Conservation (phyloP, 1,140 invertebrate genomes). For the Hestina assimilis region DNA sequence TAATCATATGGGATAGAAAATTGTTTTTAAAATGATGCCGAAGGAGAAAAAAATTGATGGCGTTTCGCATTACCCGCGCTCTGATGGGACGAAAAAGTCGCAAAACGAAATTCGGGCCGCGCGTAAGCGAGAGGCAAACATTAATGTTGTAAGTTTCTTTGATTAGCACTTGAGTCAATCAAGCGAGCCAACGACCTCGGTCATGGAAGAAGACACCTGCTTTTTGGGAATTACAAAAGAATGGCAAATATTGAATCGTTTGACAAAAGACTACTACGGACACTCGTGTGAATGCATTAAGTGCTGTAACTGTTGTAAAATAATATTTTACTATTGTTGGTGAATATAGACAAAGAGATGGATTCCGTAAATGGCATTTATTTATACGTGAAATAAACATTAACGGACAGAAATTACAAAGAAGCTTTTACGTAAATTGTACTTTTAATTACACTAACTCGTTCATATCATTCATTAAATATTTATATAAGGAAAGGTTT, state of each 20-base stretch:
- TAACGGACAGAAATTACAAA: too few species aligned
- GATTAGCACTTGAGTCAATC: conserved; percentile 46
- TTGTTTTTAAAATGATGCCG: conserved; percentile 68
- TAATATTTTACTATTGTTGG: too few species aligned
- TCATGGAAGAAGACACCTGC: conserved; percentile 18
- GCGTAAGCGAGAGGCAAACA: conserved; percentile 30
- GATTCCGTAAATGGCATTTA: too few species aligned
- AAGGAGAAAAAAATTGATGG: conserved; percentile 57
- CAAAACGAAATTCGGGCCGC: conserved; percentile 42
- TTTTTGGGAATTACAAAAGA: conserved; percentile 19
- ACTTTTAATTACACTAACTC: too few species aligned
- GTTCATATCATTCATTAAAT: too few species aligned
- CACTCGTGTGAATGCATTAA: neutral
- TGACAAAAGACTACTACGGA: neutral
- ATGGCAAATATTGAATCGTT: conserved; percentile 17
- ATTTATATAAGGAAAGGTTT: too few species aligned
- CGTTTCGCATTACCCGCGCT: conserved; percentile 46
- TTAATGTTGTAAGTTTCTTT: conserved; percentile 47
- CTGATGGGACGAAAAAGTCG: conserved; percentile 63
- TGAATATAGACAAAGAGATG: too few species aligned
- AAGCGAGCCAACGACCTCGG: conserved; percentile 15
- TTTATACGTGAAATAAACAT: too few species aligned
- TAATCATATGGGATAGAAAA: conserved; percentile 74
- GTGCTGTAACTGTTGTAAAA: too few species aligned
- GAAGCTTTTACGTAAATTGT: too few species aligned